Evolutionary conservation across 2,113 vertebrate genomes (phyloP), one percentile per base, ranked within the genome.

Genomic region (Carassius gibelio): DNA sequence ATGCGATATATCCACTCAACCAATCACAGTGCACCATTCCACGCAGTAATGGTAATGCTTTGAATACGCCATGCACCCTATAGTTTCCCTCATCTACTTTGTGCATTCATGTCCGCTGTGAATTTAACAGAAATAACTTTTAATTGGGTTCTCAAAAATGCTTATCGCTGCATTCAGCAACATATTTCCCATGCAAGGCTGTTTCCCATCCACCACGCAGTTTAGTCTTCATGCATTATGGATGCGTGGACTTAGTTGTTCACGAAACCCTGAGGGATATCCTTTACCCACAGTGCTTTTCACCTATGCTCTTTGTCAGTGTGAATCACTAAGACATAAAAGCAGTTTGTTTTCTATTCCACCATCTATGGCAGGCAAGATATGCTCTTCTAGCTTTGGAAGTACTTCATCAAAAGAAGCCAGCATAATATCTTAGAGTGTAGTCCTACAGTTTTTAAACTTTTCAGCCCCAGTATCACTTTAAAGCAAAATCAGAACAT

Each of bases 221-320:
- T 90, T 88, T 84, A 84, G 76, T 86, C 61, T 69, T 48, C 14
- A 50, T 88, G 69, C 48, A 81, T 85, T 85, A 81, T 86, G 76
- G 34, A 88, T 86, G 68, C 26, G 52, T 45, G 78, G 77, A 82
- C 57, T 86, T 74, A 76, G 74, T 74, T 84, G 87, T 88, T 74
- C 55, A 76, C 52, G 36, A 85, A 87, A 77, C 61, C 83, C 79
- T 69, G 26, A 68, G 87, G 87, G 79, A 15, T 77, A 15, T 84
- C 74, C 34, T 89, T 80, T 90, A 87, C 82, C 85, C 86, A 86
- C 62, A 79, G 76, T 88, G 87, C 57, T 82, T 80, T 85, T 80
- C 89, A 88, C 76, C 61, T 76, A 68, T 72, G 64, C 62, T 72
- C 50, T 72, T 75, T 57, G 8, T 76, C 9, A 30, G 5, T 84